Evolutionary conservation across 2,113 vertebrate genomes (phyloP), one percentile per base, ranked within the genome.

Genomic region (Rhadina sibilatrix): DNA sequence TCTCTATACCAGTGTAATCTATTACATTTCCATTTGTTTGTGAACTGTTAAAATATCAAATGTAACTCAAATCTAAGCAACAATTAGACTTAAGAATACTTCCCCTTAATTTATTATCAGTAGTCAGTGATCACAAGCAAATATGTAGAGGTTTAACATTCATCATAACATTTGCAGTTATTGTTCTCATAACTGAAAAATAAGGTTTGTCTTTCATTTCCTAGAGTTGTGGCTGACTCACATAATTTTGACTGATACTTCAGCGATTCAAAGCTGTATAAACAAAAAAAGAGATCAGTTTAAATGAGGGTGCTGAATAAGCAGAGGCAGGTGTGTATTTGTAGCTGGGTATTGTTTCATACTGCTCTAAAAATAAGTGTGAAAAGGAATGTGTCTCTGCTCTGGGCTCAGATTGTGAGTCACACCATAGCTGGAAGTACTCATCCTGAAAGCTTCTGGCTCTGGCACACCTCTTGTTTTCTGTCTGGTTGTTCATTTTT

Each of bases 281-380:
- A 95, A 93, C 91, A 94, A 50, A 42, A 66, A 76, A 94, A 56
- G 17, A 90, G 79, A 92, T 87, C 77, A 63, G n/a, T 87, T 16
- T 77, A 86, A 91, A 83, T 80, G 46, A 77, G 70, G 18, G 6
- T 69, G 84, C 82, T 96, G 84, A 96, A 93, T 93, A 96, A 96
- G 92, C 94, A 95, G 63, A 94, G 78, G 35, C 47, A 83, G 42
- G 31, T 53, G 13, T 94, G n/a, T 84, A 50, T 96, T 92, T 90
- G 59, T 94, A 77, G 24, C 66, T 83, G 47, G 24, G 15, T 90
- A 83, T 95, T 90, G 82, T 89, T 93, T 96, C 71, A 85, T 88
- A 46, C 19, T 3, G 8, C 63, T 88, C 85, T 92, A 93, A 96
- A 95, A 94, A 96, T 94, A 93, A 83, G 35, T 47, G 50, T 90